Conservation (phyloP, 2,797 vertebrate genomes). For the Chelon auratus region DNA sequence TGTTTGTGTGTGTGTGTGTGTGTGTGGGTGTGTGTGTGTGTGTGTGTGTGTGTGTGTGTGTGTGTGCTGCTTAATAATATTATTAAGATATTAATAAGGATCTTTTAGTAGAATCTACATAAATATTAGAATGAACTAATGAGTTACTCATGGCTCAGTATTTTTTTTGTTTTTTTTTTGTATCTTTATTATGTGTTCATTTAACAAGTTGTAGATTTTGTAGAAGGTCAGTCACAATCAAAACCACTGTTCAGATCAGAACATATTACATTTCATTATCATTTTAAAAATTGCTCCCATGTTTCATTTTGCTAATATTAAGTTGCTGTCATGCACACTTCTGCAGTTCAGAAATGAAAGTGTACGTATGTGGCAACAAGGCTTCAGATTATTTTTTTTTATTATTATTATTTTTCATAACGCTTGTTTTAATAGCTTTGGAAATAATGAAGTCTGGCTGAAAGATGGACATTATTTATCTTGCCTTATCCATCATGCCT, state of each 20-base stretch:
- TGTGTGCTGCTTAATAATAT: too few relatives aligned
- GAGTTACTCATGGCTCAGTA: not conserved
- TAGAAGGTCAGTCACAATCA: not conserved
- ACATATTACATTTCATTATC: not conserved
- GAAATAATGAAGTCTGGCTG: conserved; percentile 46
- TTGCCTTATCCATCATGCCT: conserved; percentile 28
- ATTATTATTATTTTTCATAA: not conserved
- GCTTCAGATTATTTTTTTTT: not conserved
- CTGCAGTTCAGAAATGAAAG: conserved; percentile 7
- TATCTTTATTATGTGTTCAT: not conserved
- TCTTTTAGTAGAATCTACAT: not conserved
- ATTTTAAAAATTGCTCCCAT: conserved; percentile 2
- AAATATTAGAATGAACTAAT: not conserved
- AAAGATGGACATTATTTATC: conserved; percentile 56
- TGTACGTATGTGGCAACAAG: not conserved
- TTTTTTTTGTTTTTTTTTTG: not conserved
- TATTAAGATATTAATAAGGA: too few relatives aligned
- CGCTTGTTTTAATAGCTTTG: conserved; percentile 43
- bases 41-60: too few relatives aligned
- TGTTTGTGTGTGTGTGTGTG: too few relatives aligned
- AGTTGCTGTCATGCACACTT: conserved; percentile 4
- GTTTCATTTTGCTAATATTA: conserved; percentile 14
- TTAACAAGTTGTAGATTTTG: not conserved
- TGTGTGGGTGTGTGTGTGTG: too few relatives aligned
- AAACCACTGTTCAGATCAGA: conserved; percentile 10